A percentile compares a stretch with the other conserved stretches of the same genome.
phyloP scores from a whole-genome alignment of 1,140 invertebrate genomes.

The Eriosoma lanigerum region DNA sequence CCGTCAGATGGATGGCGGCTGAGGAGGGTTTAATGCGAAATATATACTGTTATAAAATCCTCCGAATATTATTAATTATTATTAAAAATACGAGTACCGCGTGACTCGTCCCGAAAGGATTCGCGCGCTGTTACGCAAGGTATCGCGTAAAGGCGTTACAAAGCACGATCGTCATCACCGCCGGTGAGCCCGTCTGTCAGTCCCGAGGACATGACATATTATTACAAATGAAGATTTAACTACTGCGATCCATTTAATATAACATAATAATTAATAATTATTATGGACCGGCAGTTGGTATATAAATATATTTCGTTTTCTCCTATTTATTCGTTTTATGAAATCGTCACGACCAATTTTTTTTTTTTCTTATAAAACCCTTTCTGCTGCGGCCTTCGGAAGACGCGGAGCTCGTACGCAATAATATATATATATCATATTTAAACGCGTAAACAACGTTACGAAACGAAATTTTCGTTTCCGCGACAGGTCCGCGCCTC shows the following conservation, averaged over 20 bases:
- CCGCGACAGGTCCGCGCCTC: slow-evolving; percentile 5
- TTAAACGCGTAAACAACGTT: too few relatives aligned
- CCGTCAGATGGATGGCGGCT: too few relatives aligned
- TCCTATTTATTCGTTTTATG: not conserved
- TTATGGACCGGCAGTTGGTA: too few relatives aligned
- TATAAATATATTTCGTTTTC: slow-evolving; percentile 9
- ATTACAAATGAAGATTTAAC: slow-evolving; percentile 48
- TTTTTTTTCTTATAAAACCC: not conserved
- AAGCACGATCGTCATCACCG: slow-evolving; percentile 13
- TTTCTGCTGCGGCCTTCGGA: too few relatives aligned
- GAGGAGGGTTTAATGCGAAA: too few relatives aligned
- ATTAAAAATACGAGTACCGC: not conserved
- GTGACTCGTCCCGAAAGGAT: slow-evolving; percentile 27
- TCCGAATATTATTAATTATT: not conserved
- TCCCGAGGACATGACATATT: slow-evolving; percentile 8
- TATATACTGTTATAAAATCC: too few relatives aligned
- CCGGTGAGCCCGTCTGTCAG: not conserved
- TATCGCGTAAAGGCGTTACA: slow-evolving; percentile 13
- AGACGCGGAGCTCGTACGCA: too few relatives aligned
- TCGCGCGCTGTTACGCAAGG: not conserved
- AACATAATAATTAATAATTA: too few relatives aligned
- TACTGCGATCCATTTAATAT: slow-evolving; percentile 13
- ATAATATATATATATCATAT: too few relatives aligned
- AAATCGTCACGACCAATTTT: slow-evolving; percentile 41
- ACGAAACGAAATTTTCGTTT: slow-evolving; percentile 43